These are phyloP conservation scores for Marronus borbonicus DNA, from an alignment of 2,888 invertebrate species.

Conservation along the genomic window DNA sequence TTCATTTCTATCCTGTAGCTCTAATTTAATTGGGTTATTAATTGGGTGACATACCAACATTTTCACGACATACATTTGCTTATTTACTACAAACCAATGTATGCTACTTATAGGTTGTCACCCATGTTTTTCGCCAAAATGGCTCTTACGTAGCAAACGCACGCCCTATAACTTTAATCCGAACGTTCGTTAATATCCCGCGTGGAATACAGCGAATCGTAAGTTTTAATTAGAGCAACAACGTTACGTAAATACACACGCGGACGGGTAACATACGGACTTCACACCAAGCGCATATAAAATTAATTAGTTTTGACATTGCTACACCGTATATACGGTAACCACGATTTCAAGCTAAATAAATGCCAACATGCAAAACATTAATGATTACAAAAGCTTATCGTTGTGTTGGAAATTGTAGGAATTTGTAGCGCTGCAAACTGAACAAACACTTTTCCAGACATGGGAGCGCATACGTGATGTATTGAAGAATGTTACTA, in stretches of 20 bases:
- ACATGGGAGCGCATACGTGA: too few species aligned
- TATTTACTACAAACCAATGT: too few species aligned
- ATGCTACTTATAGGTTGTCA: too few species aligned
- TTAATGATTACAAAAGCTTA: constrained; percentile 11
- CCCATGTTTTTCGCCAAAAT: too few species aligned
- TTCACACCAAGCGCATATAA: constrained; percentile 11
- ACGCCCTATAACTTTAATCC: background rate
- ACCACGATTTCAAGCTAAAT: background rate
- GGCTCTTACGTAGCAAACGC: background rate
- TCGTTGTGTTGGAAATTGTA: background rate
- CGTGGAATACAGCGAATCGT: background rate
- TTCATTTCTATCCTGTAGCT: too few species aligned
- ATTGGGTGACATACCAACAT: too few species aligned
- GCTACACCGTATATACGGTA: background rate
- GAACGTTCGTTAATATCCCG: background rate
- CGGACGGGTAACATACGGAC: background rate
- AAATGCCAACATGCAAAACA: constrained; percentile 10
- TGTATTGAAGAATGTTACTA: too few species aligned
- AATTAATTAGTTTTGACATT: constrained; percentile 29
- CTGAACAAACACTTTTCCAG: too few species aligned
- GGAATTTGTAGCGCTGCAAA: background rate
- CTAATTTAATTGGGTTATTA: too few species aligned
- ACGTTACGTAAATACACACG: background rate
- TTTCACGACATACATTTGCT: too few species aligned
- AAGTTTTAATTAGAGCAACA: constrained; percentile 15